These are phyloP conservation scores for Aselliscus stoliczkanus DNA, from an alignment of 2,797 vertebrate genomes.

Conservation along the genomic window DNA sequence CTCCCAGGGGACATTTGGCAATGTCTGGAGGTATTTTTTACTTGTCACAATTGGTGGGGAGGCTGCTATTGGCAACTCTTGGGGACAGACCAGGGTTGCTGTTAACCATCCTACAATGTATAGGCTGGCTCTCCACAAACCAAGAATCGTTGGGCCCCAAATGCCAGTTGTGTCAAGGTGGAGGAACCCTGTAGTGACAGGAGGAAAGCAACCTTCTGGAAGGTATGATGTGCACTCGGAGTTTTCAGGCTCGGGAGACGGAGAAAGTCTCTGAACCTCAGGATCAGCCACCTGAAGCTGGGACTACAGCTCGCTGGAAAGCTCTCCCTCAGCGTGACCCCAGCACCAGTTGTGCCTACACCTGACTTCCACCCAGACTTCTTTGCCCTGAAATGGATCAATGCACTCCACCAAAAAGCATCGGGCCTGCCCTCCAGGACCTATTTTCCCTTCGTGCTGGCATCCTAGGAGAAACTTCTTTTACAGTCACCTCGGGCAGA, in stretches of 20 bases:
- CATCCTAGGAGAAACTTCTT: neutral
- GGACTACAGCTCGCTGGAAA: fast-evolving
- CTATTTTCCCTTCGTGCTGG: neutral
- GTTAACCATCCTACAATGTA: neutral
- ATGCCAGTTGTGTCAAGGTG: fast-evolving
- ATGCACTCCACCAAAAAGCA: neutral
- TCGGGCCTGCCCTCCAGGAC: neutral
- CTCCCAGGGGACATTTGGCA: neutral
- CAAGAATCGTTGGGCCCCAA: fast-evolving
- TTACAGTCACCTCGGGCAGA: neutral
- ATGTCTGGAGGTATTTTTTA: neutral
- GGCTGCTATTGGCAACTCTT: fast-evolving
- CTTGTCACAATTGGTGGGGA: neutral
- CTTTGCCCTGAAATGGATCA: neutral
- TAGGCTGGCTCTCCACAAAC: fast-evolving
- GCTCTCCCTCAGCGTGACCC: fast-evolving
- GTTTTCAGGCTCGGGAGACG: neutral
- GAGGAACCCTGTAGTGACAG: neutral
- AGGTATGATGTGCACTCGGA: neutral
- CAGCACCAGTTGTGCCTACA: fast-evolving
- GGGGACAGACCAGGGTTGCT: neutral
- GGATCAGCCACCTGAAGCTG: neutral
- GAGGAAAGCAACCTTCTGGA: neutral
- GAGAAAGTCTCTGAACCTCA: neutral
- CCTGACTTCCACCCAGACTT: neutral